Percentiles rank a stretch among this genome's conserved stretches.
phyloP scores from a whole-genome alignment of 2,113 vertebrate genomes.

The Okapia johnstoni region DNA sequence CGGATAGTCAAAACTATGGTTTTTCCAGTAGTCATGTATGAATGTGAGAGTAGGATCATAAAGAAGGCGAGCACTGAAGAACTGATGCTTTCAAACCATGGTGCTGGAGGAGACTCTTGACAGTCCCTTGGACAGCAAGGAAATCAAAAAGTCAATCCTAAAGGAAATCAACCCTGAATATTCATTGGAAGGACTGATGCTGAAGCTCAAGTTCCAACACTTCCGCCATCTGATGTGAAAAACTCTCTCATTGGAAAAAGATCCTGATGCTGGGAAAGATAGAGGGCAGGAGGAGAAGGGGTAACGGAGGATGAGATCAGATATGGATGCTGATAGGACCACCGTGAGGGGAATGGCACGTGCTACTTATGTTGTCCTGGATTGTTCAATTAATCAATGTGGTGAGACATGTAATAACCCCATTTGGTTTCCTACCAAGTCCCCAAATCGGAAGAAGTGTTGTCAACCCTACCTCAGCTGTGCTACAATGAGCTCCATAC shows the following conservation, averaged over 20 bases:
- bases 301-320: neutral
- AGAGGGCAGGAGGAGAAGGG: neutral
- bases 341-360: neutral
- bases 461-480: accelerated
- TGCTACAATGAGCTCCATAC: neutral
- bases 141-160: neutral
- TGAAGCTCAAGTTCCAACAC: neutral
- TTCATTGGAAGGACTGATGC: neutral
- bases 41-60: neutral
- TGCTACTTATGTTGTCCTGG: neutral
- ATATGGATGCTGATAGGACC: neutral
- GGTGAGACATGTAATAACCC: neutral
- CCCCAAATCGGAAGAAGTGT: neutral
- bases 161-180: neutral
- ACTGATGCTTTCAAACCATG: neutral
- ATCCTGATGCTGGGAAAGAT: neutral
- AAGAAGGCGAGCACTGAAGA: neutral
- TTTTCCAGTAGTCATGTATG: neutral
- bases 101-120: neutral
- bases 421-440: neutral
- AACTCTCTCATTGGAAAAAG: neutral
- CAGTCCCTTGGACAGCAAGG: neutral
- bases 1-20: neutral
- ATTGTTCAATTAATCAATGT: neutral
- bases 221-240: neutral